Evolutionary conservation across 2,113 vertebrate species (phyloP), one percentile per base, ranked within the genome.

Genomic region (Cnemophilus loriae): DNA sequence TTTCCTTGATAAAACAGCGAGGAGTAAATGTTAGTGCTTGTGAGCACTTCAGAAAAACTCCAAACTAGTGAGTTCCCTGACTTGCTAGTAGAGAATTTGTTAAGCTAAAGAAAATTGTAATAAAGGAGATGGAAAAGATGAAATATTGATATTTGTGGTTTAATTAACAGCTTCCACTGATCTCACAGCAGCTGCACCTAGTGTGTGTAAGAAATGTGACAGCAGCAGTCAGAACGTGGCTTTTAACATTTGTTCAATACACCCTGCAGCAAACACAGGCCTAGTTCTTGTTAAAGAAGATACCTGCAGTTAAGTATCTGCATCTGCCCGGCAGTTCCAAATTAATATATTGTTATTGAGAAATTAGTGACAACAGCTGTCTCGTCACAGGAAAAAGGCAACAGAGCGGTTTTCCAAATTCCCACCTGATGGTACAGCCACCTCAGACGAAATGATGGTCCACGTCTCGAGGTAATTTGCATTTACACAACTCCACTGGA

Each of bases 401-500:
- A 37, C 12, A 50, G 55, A 50, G 41, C 7, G 6, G 1, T 32
- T 53, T 67, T 73, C 19, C 32, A 22, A n/a, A 57, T 33, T 73
- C 8, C 21, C 13, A 26, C 44, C 23, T 56, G 24, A 19, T 0
- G 2, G 32, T 12, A 4, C 18, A 39, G 55, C 23, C 35, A 32
- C 20, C 50, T 59, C 19, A 30, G 81, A 18, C 35, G 50, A 70
- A 70, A 70, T 7, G 28, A n/a, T 28, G 22, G 42, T 30, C 10
- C 3, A 1, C 32, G 16, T 24, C 23, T 65, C 12, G 4, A 42
- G 30, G 57, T 33, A 28, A 83, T 32, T 79, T 57, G 27, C 11
- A 33, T 49, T 47, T 76, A 35, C 13, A 23, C 21, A 53, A 4
- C 26, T 69, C 19, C 35, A 12, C 20, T 42, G 32, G 50, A 65